Conservation (phyloP, 2,797 vertebrate genomes). For the Betta splendens region DNA sequence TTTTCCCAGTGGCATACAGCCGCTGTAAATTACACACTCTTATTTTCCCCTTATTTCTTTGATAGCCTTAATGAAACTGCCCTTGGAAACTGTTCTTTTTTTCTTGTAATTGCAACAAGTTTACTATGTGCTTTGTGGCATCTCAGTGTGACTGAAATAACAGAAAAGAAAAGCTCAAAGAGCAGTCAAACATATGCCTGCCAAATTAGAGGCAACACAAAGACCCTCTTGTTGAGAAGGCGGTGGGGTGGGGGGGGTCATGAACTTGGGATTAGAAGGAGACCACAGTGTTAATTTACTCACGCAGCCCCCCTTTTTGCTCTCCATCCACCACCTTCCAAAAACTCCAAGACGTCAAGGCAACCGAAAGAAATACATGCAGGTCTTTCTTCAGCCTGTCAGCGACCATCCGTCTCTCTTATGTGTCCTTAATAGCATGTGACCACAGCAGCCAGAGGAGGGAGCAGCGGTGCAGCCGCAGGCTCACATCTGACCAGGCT, state of each 20-base stretch:
- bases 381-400: slow-evolving; percentile 63
- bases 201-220: slow-evolving; percentile 67
- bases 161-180: slow-evolving; percentile 40
- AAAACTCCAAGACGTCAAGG: slow-evolving; percentile 59
- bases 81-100: slow-evolving; percentile 43
- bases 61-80: slow-evolving; percentile 67
- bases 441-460: slow-evolving; percentile 66
- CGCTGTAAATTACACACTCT: slow-evolving; percentile 68
- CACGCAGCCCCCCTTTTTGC: slow-evolving; percentile 12
- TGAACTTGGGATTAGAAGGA: slow-evolving; percentile 51
- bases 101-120: slow-evolving; percentile 63
- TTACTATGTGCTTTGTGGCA: slow-evolving; percentile 70
- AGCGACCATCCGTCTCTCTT: slow-evolving; percentile 72
- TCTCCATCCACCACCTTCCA: slow-evolving; percentile 38
- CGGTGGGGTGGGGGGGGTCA: slow-evolving; percentile 52
- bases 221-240: slow-evolving; percentile 55
- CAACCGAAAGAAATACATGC: slow-evolving; percentile 50
- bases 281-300: slow-evolving; percentile 53
- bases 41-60: slow-evolving; percentile 52
- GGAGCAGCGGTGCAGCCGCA: slow-evolving; percentile 48
- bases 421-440: slow-evolving; percentile 70
- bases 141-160: slow-evolving; percentile 53
- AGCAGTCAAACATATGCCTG: slow-evolving; percentile 36
- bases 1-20: slow-evolving; percentile 46
- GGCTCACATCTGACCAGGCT: slow-evolving; percentile 56